Base-by-base conservation (phyloP, 2,797 vertebrate genomes). In the Acanthopagrus latus region DNA sequence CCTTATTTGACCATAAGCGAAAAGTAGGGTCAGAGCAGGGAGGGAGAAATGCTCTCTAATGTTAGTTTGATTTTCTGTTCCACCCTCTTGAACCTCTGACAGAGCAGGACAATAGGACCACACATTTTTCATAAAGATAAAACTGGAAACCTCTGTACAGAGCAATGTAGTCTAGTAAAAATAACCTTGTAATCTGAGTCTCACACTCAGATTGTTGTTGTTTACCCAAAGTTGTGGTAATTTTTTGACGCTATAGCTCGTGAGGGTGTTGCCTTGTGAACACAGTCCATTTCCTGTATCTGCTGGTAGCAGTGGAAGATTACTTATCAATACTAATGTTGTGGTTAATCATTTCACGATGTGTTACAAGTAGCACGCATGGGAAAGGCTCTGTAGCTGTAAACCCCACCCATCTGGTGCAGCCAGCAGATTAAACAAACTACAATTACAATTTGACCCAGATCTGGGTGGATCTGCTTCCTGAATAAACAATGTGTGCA, bases 401-500 rank as follows among this genome's bases (percentile, higher is more conserved):
- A 62, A 77, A 80, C 59, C 47, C 55, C 64, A 57, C 66, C 74
- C 76, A 47, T 76, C 60, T 73, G 82, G 33, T 51, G 64, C 56
- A 58, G 23, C 64, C 21, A 12, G 71, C 71, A 78, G 72, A 85
- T 82, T 75, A 82, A 81, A 81, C 55, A 73, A 80, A 76, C 71
- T 33, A 80, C 70, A 83, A 21, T 44, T 66, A 56, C 57, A 33
- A 54, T 80, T 73, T 87, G 85, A 89, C 84, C 83, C 78, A 85
- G 69, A 85, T 88, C 67, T 71, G 82, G 38, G 29, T 25, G 74
- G 52, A 64, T 71, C 46, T 72, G 64, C 69, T 56, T 76, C 64
- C 69, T 72, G 75, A 86, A 84, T 62, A 83, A 89, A 91, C 78
- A 80, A 65, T 2, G 38, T 43, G 70, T 75, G 67, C 78, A 73